Base-by-base conservation (phyloP, 2,113 vertebrate species). In the Alexandromys fortis region DNA sequence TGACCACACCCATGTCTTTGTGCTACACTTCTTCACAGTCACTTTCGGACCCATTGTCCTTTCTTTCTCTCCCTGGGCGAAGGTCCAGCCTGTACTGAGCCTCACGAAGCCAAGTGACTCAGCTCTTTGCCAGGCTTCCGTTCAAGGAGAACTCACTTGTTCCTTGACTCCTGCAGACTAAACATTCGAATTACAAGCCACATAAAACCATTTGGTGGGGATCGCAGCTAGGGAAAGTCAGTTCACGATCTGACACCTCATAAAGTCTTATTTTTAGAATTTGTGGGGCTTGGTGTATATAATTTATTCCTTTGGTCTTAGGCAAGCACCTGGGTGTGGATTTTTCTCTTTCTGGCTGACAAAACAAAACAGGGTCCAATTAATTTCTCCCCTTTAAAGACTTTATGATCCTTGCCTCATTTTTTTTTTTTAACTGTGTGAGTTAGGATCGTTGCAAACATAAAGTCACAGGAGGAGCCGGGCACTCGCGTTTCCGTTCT, bases 221-320 rank as follows among this genome's bases (percentile, higher is more conserved):
- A 97, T 77, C 95, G 96, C 92, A 98, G 92, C 68, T 94, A 95
- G 83, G 96, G 85, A 96, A 98, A 97, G 89, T 94, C 42, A 21
- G 49, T 97, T 98, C 98, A 97, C 86, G 96, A 86, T 97, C 96
- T 98, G 91, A 94, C 97, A 98, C 97, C 96, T 97, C 98, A 94
- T 98, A 98, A 98, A 98, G 95, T 47, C 75, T n/a, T 90, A 96
- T 97, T 90, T 96, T 96, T 98, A 97, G 96, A 97, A 95, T 92
- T 92, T 96, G 55, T 97, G 88, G 88, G 68, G 5, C 79, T 94
- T 96, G 88, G 81, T 95, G 35, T 75, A 79, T 91, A 73, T 97
- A 91, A 97, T 98, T 92, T 97, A 92, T 97, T 98, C 97, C 96
- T 98, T 96, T 96, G 67, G 90, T 96, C 75, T 95, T 90, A 97